phyloP scores from a whole-genome alignment of 2,797 vertebrate genomes.

The Anguilla anguilla region DNA sequence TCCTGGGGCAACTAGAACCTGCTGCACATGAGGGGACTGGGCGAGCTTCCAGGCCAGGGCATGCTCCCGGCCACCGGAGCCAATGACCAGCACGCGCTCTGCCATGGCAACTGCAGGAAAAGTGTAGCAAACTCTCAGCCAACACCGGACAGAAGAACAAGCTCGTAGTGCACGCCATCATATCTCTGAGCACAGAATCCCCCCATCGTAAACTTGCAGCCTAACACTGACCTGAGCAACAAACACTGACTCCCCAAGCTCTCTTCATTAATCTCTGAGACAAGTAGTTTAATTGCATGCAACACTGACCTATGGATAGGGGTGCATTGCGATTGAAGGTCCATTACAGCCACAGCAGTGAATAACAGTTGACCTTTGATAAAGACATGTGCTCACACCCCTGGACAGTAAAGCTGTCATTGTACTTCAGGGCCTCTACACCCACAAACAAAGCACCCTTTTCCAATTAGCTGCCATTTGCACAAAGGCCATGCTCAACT shows the following conservation, averaged over 20 bases:
- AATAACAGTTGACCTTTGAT: constrained; percentile 68
- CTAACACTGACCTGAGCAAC: constrained; percentile 43
- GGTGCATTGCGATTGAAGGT: constrained; percentile 21
- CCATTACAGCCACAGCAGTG: constrained; percentile 27
- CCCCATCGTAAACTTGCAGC: not conserved
- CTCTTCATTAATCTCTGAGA: constrained; percentile 9
- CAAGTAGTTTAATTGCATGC: constrained; percentile 54
- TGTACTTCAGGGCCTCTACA: constrained; percentile 48
- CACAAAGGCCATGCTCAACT: constrained; percentile 30
- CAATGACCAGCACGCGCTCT: constrained; percentile 85
- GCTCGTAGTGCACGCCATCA: not conserved
- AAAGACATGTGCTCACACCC: constrained; percentile 50
- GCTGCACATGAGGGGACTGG: constrained; percentile 82
- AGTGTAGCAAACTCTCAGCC: not conserved
- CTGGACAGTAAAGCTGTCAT: constrained; percentile 47
- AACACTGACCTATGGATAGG: constrained; percentile 59
- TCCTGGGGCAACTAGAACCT: constrained; percentile 89
- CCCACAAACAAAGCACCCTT: constrained; percentile 53
- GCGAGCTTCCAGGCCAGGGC: constrained; percentile 91
- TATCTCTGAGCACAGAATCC: not conserved
- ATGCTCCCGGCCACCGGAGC: constrained; percentile 88
- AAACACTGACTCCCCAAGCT: not conserved
- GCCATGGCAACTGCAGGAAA: constrained; percentile 73
- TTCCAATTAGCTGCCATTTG: constrained; percentile 48
- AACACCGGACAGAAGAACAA: not conserved